Base-by-base conservation (phyloP, 2,888 invertebrate species). In the Nymphalis polychloros region DNA sequence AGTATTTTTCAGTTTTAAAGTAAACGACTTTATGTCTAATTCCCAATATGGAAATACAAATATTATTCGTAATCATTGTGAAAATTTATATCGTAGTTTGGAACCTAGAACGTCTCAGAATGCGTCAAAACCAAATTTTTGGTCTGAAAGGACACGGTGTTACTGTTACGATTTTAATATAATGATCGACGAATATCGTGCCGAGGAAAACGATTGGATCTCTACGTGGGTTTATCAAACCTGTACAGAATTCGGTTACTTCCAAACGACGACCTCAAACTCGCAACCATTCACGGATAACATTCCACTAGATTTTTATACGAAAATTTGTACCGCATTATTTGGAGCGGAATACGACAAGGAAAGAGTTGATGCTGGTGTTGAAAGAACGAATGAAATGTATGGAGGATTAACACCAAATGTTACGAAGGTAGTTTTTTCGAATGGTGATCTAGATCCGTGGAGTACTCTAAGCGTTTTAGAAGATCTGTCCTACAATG, bases 221-320 rank as follows among this genome's bases (percentile, higher is more conserved):
- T 74, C 78, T 2, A 78, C 88, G 13, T 96, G 96, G 96, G 88
- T 86, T 0, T 96, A 95, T 80, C 96, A 96, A 84, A 96, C 95
- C 0, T 97, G 97, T 83, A 95, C 94, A 5, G 96, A 97, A 85
- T 96, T 95, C 79, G 96, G 96, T 41, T 96, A 94, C 80, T 96
- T 93, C 80, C 95, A 95, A 81, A 95, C 94, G 0, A 93, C 95
- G 0, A 93, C 93, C 71, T 93, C 93, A 0, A 77, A 84, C 6
- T 82, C 89, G 1, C 93, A 94, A 20, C 94, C 95, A 0, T 96
- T 96, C 81, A 93, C 93, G 2, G 81, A 87, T 35, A 86, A 89
- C 27, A 78, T 93, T 65, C 85, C 88, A 0, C 69, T 93, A 2
- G 85, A 89, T 3, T 90, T 87, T 27, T 93, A 80, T 74, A 82